These are phyloP conservation scores for Syrmaticus mikado DNA, from an alignment of 2,113 vertebrate genomes.

Conservation along the genomic window DNA sequence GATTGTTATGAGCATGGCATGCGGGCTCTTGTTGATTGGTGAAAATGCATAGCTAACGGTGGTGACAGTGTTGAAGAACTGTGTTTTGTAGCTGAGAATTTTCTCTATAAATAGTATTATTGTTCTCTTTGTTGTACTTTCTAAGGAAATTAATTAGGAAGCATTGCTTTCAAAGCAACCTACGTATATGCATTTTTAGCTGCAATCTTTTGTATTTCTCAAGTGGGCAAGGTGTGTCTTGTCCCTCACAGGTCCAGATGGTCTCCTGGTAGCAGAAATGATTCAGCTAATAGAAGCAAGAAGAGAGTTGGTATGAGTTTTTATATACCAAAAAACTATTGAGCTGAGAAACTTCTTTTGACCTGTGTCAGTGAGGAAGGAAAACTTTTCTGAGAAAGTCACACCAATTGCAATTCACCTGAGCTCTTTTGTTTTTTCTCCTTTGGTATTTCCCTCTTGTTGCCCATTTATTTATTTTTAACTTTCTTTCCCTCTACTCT, in stretches of 20 bases:
- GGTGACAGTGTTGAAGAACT: too few relatives aligned
- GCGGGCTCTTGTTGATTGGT: too few relatives aligned
- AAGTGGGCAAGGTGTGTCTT: background rate
- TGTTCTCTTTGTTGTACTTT: too few relatives aligned
- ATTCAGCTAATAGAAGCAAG: background rate
- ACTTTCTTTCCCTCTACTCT: background rate
- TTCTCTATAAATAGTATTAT: too few relatives aligned
- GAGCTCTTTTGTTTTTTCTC: background rate
- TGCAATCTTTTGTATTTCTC: background rate
- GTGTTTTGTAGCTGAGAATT: too few relatives aligned
- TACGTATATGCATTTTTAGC: background rate
- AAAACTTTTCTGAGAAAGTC: background rate
- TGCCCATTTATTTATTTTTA: background rate
- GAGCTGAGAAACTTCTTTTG: background rate
- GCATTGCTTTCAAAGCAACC: too few relatives aligned
- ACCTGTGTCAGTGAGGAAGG: rapidly evolving
- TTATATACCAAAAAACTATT: rapidly evolving
- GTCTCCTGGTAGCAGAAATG: background rate
- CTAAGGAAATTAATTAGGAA: too few relatives aligned
- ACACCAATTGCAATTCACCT: background rate
- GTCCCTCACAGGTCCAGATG: background rate
- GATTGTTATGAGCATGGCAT: too few relatives aligned
- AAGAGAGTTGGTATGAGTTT: background rate
- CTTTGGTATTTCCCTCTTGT: background rate
- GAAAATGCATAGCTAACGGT: too few relatives aligned